Percentiles rank a stretch among this genome's conserved stretches.
phyloP scores from a whole-genome alignment of 2,888 invertebrate species.

The Oscheius sp. region DNA sequence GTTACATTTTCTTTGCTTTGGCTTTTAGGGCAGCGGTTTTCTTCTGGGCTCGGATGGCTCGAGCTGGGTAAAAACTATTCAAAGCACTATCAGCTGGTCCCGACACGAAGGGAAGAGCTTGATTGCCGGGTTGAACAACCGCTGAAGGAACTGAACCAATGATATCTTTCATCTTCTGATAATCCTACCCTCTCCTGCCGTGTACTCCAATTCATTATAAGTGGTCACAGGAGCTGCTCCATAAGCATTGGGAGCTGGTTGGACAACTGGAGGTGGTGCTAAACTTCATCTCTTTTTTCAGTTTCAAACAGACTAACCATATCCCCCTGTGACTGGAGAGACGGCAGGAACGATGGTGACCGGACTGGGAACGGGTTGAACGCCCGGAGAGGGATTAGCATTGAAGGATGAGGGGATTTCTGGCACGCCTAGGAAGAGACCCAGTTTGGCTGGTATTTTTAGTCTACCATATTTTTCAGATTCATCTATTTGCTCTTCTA shows the following conservation, averaged over 20 bases:
- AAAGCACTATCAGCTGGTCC: background rate
- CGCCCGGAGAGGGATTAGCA: background rate
- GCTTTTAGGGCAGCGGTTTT: background rate
- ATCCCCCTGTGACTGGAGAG: constrained; percentile 13
- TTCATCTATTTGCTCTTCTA: constrained; percentile 9
- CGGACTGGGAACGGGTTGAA: constrained; percentile 4
- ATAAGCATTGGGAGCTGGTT: constrained; percentile 19
- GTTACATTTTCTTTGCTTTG: background rate
- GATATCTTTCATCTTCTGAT: background rate
- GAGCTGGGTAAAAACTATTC: background rate
- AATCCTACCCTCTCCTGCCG: constrained; percentile 23
- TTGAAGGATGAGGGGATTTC: constrained; percentile 2
- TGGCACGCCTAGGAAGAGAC: constrained; percentile 20
- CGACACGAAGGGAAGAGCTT: background rate
- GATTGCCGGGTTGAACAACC: constrained; percentile 8
- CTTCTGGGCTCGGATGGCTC: constrained; percentile 16
- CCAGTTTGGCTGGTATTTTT: background rate
- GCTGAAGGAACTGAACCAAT: constrained; percentile 1
- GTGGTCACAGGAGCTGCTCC: constrained; percentile 4
- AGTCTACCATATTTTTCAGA: constrained; percentile 18
- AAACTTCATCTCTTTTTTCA: background rate
- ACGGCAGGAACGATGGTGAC: too few relatives aligned
- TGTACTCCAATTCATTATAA: constrained; percentile 12
- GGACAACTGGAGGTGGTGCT: constrained; percentile 25
- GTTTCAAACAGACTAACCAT: background rate